Percentiles rank a stretch among this genome's conserved stretches.
Conservation (phyloP, 2,113 vertebrate genomes). For the Indri indri region DNA sequence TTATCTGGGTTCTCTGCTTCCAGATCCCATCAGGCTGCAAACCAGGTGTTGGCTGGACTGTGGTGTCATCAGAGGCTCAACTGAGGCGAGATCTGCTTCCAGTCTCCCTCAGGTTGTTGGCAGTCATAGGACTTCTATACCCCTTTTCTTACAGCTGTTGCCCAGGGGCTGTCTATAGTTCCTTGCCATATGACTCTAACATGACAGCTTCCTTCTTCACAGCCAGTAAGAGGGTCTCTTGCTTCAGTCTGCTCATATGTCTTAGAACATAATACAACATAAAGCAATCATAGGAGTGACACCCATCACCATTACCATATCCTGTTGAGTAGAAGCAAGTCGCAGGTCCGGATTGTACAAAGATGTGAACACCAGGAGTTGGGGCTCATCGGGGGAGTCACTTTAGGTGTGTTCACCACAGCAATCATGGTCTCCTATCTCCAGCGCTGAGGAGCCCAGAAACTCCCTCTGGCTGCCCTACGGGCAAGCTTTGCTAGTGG, state of each 20-base stretch:
- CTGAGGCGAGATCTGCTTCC: not conserved
- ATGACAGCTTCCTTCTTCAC: not conserved
- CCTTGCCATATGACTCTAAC: not conserved
- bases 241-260: not conserved
- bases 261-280: rapidly evolving
- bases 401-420: not conserved
- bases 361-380: not conserved
- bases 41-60: not conserved
- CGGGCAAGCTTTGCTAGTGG: not conserved
- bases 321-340: not conserved
- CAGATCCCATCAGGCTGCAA: not conserved
- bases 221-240: not conserved
- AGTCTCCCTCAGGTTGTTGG: not conserved
- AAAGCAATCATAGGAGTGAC: rapidly evolving
- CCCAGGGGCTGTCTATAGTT: not conserved
- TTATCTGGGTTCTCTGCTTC: not conserved
- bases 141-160: not conserved
- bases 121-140: not conserved
- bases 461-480: not conserved
- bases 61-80: not conserved
- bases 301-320: not conserved
- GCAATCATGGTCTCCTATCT: no score
- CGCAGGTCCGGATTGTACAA: not conserved
- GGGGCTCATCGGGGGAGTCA: not conserved
- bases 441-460: not conserved